Conservation (phyloP, 2,888 invertebrate genomes). For the Calameuta filiformis region DNA sequence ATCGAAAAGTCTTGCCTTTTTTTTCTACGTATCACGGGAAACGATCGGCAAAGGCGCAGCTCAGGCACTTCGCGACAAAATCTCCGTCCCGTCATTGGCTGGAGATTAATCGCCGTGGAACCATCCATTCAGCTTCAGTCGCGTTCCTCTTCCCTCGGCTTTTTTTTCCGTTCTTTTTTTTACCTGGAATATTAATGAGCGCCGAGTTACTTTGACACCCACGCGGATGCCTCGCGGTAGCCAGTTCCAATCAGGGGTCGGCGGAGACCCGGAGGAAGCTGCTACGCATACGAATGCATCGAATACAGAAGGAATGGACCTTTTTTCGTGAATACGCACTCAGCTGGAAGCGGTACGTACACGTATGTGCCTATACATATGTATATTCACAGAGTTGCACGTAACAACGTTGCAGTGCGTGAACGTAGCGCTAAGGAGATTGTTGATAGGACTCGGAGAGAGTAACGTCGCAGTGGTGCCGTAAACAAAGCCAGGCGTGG, state of each 20-base stretch:
- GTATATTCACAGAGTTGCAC: neutral
- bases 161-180: neutral
- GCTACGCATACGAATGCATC: neutral
- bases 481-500: conserved; percentile 59
- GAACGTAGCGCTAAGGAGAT: conserved; percentile 27
- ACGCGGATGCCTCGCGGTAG: conserved; percentile 1
- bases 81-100: neutral
- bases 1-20: neutral
- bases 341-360: neutral
- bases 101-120: neutral
- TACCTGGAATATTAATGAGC: conserved; percentile 5
- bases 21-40: neutral
- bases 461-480: conserved; percentile 47
- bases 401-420: neutral
- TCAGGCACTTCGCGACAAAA: neutral
- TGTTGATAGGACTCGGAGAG: conserved; percentile 43
- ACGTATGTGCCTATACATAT: neutral
- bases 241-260: neutral
- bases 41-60: neutral
- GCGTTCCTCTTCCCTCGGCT: neutral
- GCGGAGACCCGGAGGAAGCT: neutral
- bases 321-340: neutral
- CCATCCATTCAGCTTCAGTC: neutral
- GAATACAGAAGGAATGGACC: neutral
- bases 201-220: conserved; percentile 5